Evolutionary conservation across 2,888 invertebrate genomes (phyloP), one percentile per base, ranked within the genome.

Genomic region (Sarcophaga caerulescens): DNA sequence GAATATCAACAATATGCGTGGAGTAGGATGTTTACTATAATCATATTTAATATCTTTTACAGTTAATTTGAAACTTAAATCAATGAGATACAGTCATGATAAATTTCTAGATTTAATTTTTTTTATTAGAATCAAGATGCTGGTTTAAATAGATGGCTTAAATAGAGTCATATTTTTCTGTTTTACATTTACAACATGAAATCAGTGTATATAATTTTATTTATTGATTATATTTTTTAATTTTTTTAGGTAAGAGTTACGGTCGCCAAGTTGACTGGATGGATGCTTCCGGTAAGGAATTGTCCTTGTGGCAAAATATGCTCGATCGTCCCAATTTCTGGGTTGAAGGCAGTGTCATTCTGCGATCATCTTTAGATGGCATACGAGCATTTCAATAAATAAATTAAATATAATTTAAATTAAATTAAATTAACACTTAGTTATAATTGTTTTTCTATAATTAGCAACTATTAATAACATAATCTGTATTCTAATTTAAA

Each of bases 261-360:
- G 97, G 97, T 8, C 96, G 96, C 89, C 94, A 94, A 60, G 98
- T 97, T 19, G 98, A 98, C 89, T 98, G 98, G 98, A 98, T 98
- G 98, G 98, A 99, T 93, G 97, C 98, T 70, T 95, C 95, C 12
- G 98, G 98, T 76, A 97, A 97, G 90, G 99, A 99, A 93, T 94
- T 97, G 52, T 95, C 96, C 0, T 94, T 99, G 12, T 99, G 99
- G 99, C 97, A 98, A 91, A 96, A 96, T 87, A 98, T 99, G 98
- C 94, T 99, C 91, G 97, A 98, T 91, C 94, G 97, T 86, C 98
- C 98, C 52, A 98, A 98, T 93, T 96, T 98, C 93, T 99, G 99
- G 99, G 98, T 99, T n/a, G 99, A 99, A 93, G 98, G 98, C 83
- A 97, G 97, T 84, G 94, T 99, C 68, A 95, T 97, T 5, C 94